Conservation (phyloP, 1,140 invertebrate genomes). For the Leptonema lineaticorne region DNA sequence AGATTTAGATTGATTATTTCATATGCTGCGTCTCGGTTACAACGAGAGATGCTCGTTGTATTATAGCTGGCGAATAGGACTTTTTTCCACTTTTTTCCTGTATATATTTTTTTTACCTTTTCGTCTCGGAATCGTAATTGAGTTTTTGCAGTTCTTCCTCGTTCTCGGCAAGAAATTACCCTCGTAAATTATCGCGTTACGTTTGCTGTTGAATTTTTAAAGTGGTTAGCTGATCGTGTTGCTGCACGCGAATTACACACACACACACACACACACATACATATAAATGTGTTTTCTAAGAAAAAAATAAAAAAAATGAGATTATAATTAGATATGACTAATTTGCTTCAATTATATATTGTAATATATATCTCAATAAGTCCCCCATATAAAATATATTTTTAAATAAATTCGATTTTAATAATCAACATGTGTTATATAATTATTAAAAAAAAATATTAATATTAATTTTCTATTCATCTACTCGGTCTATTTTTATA, state of each 20-base stretch:
- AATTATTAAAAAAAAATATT: not conserved
- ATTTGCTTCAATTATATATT: no score
- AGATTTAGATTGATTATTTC: not conserved
- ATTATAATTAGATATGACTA: no score
- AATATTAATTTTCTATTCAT: no score
- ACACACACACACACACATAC: not conserved
- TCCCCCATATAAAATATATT: no score
- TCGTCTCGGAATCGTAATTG: not conserved
- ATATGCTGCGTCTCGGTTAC: not conserved
- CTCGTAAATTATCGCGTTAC: constrained; percentile 12
- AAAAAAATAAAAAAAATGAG: not conserved
- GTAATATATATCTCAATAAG: no score
- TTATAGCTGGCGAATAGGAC: not conserved
- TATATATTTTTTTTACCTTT: not conserved
- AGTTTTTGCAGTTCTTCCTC: constrained; percentile 9
- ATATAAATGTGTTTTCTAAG: not conserved
- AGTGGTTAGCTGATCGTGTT: constrained; percentile 14
- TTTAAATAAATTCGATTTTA: no score
- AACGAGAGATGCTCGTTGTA: not conserved
- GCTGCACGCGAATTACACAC: not conserved
- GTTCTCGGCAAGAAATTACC: not conserved
- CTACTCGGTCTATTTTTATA: no score
- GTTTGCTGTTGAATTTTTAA: constrained; percentile 16
- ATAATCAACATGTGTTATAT: no score
- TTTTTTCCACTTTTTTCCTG: not conserved